Evolutionary conservation across 2,797 vertebrate genomes (phyloP).

Genomic region (Pipistrellus nathusii): DNA sequence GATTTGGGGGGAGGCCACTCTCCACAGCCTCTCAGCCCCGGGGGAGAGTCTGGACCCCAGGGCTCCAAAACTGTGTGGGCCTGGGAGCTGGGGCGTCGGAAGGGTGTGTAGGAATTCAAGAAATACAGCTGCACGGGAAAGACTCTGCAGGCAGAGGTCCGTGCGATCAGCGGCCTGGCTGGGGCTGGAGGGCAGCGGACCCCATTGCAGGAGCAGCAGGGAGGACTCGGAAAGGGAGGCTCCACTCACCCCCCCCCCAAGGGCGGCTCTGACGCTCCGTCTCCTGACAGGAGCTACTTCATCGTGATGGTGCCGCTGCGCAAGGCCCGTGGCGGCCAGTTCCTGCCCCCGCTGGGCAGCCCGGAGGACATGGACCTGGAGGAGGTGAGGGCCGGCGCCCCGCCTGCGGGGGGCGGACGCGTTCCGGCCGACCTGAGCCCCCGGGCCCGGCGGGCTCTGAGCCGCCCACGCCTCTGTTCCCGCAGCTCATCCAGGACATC

Average conservation of each 20-base stretch:
- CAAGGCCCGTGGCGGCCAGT: slow-evolving; percentile 91
- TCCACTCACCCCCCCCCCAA: too few relatives aligned
- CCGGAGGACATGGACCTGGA: slow-evolving; percentile 99
- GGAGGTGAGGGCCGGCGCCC: slow-evolving; percentile 90
- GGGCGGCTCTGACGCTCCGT: neutral
- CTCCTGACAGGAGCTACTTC: slow-evolving; percentile 90
- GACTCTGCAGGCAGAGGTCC: neutral
- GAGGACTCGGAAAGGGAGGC: neutral
- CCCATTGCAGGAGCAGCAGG: rapidly evolving
- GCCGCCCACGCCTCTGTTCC: neutral
- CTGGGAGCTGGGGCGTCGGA: neutral
- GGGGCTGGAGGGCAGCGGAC: neutral
- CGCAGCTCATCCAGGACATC: slow-evolving; percentile 93
- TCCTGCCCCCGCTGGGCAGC: slow-evolving; percentile 92
- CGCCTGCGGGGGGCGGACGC: rapidly evolving
- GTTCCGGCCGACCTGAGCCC: rapidly evolving
- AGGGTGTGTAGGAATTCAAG: neutral
- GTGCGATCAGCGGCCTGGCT: neutral
- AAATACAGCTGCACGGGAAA: rapidly evolving
- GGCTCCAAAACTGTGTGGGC: rapidly evolving
- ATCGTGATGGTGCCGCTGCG: slow-evolving; percentile 96
- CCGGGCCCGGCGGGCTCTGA: neutral
- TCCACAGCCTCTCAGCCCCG: rapidly evolving
- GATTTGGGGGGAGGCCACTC: neutral
- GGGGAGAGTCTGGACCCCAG: too few relatives aligned